phyloP scores from a whole-genome alignment of 1,140 invertebrate genomes.

The Solen grandis region DNA sequence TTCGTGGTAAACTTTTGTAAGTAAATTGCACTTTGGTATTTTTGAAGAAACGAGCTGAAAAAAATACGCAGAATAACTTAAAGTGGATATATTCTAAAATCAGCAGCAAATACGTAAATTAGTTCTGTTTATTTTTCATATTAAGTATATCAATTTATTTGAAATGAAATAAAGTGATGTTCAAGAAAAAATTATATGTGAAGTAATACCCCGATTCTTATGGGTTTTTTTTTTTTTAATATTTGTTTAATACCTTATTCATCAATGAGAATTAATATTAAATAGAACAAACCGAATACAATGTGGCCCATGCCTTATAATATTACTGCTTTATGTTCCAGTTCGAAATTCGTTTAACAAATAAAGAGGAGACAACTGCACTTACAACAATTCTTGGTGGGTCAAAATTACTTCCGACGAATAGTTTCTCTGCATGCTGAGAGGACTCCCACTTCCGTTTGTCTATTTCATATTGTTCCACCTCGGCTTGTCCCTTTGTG shows the following conservation, averaged over 20 bases:
- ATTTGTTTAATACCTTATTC: too few species aligned
- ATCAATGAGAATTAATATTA: too few species aligned
- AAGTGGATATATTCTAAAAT: neutral
- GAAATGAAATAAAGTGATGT: neutral
- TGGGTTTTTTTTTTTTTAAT: too few species aligned
- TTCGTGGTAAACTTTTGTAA: slow-evolving; percentile 34
- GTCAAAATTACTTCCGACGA: slow-evolving; percentile 17
- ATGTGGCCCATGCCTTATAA: neutral
- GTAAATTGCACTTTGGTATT: slow-evolving; percentile 36
- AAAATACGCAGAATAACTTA: neutral
- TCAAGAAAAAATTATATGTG: neutral
- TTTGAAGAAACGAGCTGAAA: slow-evolving; percentile 45
- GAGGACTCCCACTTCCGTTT: slow-evolving; percentile 15
- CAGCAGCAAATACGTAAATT: too few species aligned
- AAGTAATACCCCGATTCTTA: neutral
- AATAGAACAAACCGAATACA: too few species aligned
- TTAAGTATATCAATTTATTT: neutral
- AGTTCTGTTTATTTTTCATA: too few species aligned
- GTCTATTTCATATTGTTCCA: slow-evolving; percentile 12
- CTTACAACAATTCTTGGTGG: slow-evolving; percentile 35
- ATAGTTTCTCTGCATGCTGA: slow-evolving; percentile 7
- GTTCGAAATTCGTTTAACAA: neutral
- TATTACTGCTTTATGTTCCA: neutral
- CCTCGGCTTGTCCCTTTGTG: neutral
- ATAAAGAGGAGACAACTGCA: neutral